Evolutionary conservation across 53 echinoderm and acorn worm species (phyloP).

Genomic region (Stichopus horrens): DNA sequence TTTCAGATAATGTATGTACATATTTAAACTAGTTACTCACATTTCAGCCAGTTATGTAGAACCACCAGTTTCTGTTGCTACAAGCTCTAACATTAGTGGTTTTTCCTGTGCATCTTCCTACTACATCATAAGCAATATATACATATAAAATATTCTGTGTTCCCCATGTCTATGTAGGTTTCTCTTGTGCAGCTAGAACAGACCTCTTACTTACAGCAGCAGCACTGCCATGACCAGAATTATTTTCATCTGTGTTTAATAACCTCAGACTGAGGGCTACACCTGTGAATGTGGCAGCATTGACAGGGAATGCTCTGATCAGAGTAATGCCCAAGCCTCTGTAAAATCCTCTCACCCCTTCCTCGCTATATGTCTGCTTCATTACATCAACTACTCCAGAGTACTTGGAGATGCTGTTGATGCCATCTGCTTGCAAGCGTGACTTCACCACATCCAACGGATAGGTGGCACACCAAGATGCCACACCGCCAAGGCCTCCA

Average conservation of each 20-base stretch:
- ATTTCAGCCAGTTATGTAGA: too few species aligned
- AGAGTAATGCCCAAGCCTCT: slow-evolving; percentile 83
- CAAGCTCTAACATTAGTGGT: too few species aligned
- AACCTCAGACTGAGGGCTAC: slow-evolving; percentile 55
- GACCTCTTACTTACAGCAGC: slow-evolving; percentile 28
- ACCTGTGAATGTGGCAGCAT: slow-evolving; percentile 90
- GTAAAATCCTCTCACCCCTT: slow-evolving; percentile 71
- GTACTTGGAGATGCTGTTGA: slow-evolving; percentile 70
- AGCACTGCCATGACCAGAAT: slow-evolving; percentile 23
- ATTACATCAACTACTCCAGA: slow-evolving; percentile 72
- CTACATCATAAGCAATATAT: too few species aligned
- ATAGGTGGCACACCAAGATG: slow-evolving; percentile 72
- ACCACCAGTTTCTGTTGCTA: too few species aligned
- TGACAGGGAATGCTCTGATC: slow-evolving; percentile 91
- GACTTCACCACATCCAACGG: slow-evolving; percentile 81
- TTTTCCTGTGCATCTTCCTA: too few species aligned
- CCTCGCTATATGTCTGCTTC: slow-evolving; percentile 65
- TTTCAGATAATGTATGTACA: too few species aligned
- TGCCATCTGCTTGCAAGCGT: slow-evolving; percentile 79
- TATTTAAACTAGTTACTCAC: too few species aligned
- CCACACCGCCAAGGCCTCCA: slow-evolving; percentile 88
- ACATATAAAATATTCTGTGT: too few species aligned
- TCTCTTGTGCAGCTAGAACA: slow-evolving; percentile 32
- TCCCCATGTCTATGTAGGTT: not conserved
- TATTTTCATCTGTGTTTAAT: slow-evolving; percentile 40